Evolutionary conservation across 2,113 vertebrate genomes (phyloP).

Genomic region (Corythoichthys haematopterus): DNA sequence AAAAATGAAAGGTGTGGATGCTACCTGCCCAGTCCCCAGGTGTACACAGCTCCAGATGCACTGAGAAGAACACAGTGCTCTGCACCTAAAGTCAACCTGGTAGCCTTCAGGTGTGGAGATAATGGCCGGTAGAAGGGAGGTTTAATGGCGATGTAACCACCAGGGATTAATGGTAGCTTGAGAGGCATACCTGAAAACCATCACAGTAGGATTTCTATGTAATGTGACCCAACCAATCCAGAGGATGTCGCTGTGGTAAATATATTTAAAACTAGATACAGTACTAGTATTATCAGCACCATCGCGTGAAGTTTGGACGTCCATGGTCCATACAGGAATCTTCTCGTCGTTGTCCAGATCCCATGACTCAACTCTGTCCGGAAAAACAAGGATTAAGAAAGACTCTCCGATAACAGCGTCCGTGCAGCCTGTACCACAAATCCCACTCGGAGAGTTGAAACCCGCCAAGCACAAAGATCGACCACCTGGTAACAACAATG

Average conservation of each 20-base stretch:
- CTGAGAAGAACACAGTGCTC: constrained; percentile 79
- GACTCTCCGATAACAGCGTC: constrained; percentile 74
- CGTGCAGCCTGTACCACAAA: constrained; percentile 52
- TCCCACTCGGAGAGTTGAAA: constrained; percentile 24
- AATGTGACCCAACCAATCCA: neutral
- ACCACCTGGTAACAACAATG: constrained; percentile 30
- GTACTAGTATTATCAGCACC: constrained; percentile 35
- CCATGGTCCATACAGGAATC: constrained; percentile 63
- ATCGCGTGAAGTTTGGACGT: constrained; percentile 13
- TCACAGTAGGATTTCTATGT: neutral
- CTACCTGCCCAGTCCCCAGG: constrained; percentile 87
- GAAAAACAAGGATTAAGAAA: constrained; percentile 65
- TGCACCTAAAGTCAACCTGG: constrained; percentile 72
- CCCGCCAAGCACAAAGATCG: constrained; percentile 60
- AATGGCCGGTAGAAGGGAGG: constrained; percentile 74
- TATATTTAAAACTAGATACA: neutral
- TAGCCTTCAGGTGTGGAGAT: constrained; percentile 63
- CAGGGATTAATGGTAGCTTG: constrained; percentile 77
- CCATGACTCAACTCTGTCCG: constrained; percentile 62
- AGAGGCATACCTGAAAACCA: constrained; percentile 28
- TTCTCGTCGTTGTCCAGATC: constrained; percentile 53
- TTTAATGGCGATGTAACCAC: constrained; percentile 70
- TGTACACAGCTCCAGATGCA: constrained; percentile 68
- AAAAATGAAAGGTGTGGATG: neutral
- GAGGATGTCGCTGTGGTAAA: neutral